Evolutionary conservation across 1,140 invertebrate species (phyloP), one percentile per base, ranked within the genome.

Genomic region (Cherax quadricarinatus): DNA sequence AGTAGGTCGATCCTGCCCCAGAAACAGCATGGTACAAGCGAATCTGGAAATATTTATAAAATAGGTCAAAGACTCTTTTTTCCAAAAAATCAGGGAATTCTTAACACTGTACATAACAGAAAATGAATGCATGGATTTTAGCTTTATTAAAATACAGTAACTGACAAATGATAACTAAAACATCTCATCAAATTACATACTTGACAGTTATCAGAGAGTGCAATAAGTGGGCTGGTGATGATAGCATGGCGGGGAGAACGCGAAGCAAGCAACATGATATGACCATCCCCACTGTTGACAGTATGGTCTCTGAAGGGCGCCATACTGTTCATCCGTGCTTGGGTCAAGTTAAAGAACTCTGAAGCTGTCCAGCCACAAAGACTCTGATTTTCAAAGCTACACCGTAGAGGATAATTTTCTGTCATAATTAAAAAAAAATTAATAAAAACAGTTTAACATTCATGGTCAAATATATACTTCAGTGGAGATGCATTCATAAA

Each of bases 271-370:
- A 88, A 14, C 60, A 91, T 21, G 30, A 62, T 73, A 49, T 88
- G 81, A 12, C 92, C 92, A 41, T 87, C 89, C 6, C 30, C 88
- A 66, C 66, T 88, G 66, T 93, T 93, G 85, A 93, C 41, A 18
- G 92, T 87, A 80, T 93, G 92, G 85, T 93, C 92, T n/a, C 88
- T 86, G 89, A 87, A 93, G 49, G 89, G 92, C 3, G 85, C 73
- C 60, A 1, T 5, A 21, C n/a, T 5, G 48, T 66, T 85, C n/a
- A 57, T 16, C 9, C 82, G 62, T 18, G 87, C 88, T 51, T 85
- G 62, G 7, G 82, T 81, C 75, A 66, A 12, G 16, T 66, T 75
- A 73, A 93, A 89, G 12, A 30, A 48, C 24, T 62, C 53, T 18
- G 78, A 66, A 16, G 48, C 53, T 53, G 5, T 57, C 92, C 86